phyloP scores from a whole-genome alignment of 2,113 vertebrate genomes.

The Prochilodus magdalenae region DNA sequence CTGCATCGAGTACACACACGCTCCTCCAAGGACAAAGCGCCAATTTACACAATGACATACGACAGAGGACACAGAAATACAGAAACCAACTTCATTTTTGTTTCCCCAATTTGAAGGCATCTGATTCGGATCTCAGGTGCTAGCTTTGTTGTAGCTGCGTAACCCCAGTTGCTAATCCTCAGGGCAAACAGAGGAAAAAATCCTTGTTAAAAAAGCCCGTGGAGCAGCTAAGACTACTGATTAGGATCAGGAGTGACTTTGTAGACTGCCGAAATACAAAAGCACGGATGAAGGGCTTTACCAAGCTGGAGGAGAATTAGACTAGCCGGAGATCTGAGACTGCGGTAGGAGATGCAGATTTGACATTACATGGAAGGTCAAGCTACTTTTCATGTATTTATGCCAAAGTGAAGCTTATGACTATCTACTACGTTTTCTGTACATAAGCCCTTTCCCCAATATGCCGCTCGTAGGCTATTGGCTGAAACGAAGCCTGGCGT shows the following conservation, averaged over 20 bases:
- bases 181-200: slow-evolving; percentile 55
- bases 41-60: slow-evolving; percentile 44
- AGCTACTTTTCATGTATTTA: slow-evolving; percentile 39
- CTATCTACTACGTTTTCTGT: not conserved
- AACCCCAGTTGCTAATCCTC: slow-evolving; percentile 56
- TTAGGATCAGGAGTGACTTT: slow-evolving; percentile 49
- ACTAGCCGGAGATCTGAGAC: slow-evolving; percentile 42
- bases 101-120: slow-evolving; percentile 73
- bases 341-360: slow-evolving; percentile 42
- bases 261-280: slow-evolving; percentile 51
- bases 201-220: slow-evolving; percentile 52
- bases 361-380: slow-evolving; percentile 47
- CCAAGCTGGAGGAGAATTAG: slow-evolving; percentile 49
- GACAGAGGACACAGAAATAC: slow-evolving; percentile 30
- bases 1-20: slow-evolving; percentile 23
- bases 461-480: not conserved
- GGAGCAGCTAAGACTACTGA: slow-evolving; percentile 55
- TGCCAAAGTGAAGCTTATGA: slow-evolving; percentile 27
- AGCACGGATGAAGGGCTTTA: slow-evolving; percentile 53
- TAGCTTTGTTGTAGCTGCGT: slow-evolving; percentile 36
- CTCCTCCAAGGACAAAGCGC: slow-evolving; percentile 35
- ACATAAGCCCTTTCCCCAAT: not conserved
- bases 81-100: slow-evolving; percentile 47
- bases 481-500: slow-evolving; percentile 18
- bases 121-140: slow-evolving; percentile 63